phyloP scores from a whole-genome alignment of 2,797 vertebrate genomes.

The Coluber constrictor region DNA sequence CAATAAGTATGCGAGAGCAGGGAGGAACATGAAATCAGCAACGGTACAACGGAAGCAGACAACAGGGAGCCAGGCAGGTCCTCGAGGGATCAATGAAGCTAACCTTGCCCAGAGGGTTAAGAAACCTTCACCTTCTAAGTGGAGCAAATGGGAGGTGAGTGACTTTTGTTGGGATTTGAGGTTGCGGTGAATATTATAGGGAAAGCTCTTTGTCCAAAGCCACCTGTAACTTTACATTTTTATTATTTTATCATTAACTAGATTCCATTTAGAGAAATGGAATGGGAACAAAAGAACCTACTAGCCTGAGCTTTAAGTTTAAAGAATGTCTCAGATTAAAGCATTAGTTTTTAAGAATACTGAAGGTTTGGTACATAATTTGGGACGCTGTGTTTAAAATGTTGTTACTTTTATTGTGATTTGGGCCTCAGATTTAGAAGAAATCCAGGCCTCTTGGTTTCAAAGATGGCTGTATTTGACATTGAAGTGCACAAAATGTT shows the following conservation, averaged over 20 bases:
- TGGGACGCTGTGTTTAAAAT: background rate
- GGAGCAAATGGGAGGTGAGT: slow-evolving; percentile 62
- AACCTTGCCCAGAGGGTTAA: background rate
- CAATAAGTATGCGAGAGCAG: background rate
- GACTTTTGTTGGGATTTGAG: background rate
- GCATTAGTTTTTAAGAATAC: background rate
- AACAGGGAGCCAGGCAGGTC: slow-evolving; percentile 1
- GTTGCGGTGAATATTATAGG: background rate
- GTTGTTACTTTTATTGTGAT: background rate
- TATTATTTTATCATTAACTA: background rate
- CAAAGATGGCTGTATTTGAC: background rate
- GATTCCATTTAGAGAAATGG: background rate
- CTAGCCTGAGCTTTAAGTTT: background rate
- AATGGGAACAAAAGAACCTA: background rate
- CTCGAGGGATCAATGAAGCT: rapidly evolving
- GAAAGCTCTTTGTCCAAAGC: background rate
- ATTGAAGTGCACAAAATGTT: background rate
- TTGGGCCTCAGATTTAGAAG: background rate
- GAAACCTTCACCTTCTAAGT: rapidly evolving
- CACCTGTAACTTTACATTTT: background rate
- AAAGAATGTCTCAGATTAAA: background rate
- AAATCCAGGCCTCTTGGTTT: background rate
- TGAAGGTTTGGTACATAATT: background rate
- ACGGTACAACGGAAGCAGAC: rapidly evolving
- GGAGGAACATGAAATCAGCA: background rate